Base-by-base conservation (phyloP, 2,113 vertebrate genomes). In the Brachionichthys hirsutus region DNA sequence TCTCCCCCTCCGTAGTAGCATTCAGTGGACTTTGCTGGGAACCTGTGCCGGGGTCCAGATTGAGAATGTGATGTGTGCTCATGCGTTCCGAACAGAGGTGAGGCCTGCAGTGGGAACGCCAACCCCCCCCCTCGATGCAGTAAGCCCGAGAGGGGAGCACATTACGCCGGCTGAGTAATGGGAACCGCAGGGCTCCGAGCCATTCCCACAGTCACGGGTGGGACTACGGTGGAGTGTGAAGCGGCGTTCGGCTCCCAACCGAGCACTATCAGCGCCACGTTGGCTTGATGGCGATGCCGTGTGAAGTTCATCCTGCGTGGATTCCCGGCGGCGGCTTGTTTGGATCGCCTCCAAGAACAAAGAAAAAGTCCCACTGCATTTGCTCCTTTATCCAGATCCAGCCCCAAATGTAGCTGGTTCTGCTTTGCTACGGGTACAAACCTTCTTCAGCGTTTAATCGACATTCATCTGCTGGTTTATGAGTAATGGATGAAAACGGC, bases 11-110 rank as follows among this genome's bases (percentile, higher is more conserved):
- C 69, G 9, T 63, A 38, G 12, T 38, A 38, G 80, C 70, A 80
- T 83, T 80, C 80, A 73, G 73, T 15, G 62, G 69, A 65, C 63
- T 70, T 48, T 60, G 51, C 17, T 4, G 72, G 73, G 72, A 75
- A 55, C 72, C 78, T 73, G 50, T 77, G 75, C 78, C 46, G 67
- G 68, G 77, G 82, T 73, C 82, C 78, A 81, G 81, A 85, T 85
- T 85, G 79, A 69, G 85, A 82, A 81, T 74, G 79, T 62, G 79
- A 85, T 81, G 83, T 82, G 83, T 84, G 85, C 81, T 87, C 81
- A 87, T 87, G 81, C 79, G 85, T 87, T 85, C 86, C 84, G 81
- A 86, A 77, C 81, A 81, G 77, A 78, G 81, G 82, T 84, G 82
- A 87, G 79, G 72, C 77, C 30, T 45, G 78, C 80, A 80, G 81